These are phyloP conservation scores for Mustela nigripes DNA, from an alignment of 2,113 vertebrate genomes.

Conservation along the genomic window DNA sequence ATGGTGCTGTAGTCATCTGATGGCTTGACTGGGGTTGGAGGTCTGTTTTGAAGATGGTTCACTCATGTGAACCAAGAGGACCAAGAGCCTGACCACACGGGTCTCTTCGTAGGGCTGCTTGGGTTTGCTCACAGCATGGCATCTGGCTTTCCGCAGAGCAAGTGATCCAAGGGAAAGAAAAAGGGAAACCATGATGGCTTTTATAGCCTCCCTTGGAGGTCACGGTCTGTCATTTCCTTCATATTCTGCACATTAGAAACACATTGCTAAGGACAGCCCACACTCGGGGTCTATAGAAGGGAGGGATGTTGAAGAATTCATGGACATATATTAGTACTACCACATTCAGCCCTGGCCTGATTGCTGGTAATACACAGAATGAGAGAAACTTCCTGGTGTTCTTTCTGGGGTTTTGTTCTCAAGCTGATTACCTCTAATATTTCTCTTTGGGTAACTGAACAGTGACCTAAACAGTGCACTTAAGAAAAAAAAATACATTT, in stretches of 20 bases:
- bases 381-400: background rate
- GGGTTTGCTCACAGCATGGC: too few species aligned
- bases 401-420: background rate
- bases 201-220: background rate
- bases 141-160: too few species aligned
- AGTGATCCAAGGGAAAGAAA: background rate
- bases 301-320: background rate
- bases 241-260: background rate
- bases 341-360: background rate
- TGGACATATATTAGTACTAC: background rate
- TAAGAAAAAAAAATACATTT: background rate
- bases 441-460: background rate
- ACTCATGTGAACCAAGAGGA: background rate
- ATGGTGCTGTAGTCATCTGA: background rate
- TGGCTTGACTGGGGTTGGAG: background rate
- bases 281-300: background rate
- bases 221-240: background rate
- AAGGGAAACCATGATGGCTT: background rate
- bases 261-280: background rate
- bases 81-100: rapidly evolving
- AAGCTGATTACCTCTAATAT: background rate
- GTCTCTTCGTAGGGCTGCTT: background rate
- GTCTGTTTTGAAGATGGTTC: background rate
- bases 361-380: rapidly evolving
- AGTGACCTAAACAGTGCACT: background rate